Evolutionary conservation across 2,113 vertebrate species (phyloP).

Genomic region (Emydocephalus ijimae): DNA sequence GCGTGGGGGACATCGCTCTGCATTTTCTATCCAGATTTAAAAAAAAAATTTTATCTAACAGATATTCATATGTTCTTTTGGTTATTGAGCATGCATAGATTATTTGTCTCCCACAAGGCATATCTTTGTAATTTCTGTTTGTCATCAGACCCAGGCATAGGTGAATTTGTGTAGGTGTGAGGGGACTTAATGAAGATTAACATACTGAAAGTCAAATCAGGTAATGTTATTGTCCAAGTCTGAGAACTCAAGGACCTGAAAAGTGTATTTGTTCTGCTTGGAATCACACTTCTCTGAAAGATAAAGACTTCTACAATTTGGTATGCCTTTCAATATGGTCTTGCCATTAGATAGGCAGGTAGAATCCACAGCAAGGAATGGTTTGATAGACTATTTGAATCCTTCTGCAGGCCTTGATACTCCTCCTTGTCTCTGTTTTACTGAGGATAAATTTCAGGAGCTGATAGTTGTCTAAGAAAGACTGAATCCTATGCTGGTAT

Average conservation of each 20-base stretch:
- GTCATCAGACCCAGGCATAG: neutral
- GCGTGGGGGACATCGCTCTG: conserved; percentile 61
- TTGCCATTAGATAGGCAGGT: neutral
- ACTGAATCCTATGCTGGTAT: neutral
- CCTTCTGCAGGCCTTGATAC: neutral
- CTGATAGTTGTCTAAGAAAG: neutral
- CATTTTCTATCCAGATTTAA: conserved; percentile 66
- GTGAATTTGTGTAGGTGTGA: neutral
- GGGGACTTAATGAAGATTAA: neutral
- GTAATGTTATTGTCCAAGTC: neutral
- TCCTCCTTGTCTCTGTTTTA: neutral
- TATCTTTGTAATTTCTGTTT: neutral
- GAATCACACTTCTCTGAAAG: neutral
- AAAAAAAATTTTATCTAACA: conserved; percentile 66
- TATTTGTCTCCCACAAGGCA: conserved; percentile 43
- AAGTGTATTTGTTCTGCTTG: neutral
- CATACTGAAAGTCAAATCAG: neutral
- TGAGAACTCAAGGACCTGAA: neutral
- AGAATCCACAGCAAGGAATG: neutral
- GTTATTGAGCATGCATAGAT: conserved; percentile 60
- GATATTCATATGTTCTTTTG: conserved; percentile 59
- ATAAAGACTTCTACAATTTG: neutral
- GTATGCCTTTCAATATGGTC: neutral
- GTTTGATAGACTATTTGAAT: neutral
- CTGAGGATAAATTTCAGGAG: neutral